Evolutionary conservation across 2,797 vertebrate genomes (phyloP).

Genomic region (Tiaroga cobitis): DNA sequence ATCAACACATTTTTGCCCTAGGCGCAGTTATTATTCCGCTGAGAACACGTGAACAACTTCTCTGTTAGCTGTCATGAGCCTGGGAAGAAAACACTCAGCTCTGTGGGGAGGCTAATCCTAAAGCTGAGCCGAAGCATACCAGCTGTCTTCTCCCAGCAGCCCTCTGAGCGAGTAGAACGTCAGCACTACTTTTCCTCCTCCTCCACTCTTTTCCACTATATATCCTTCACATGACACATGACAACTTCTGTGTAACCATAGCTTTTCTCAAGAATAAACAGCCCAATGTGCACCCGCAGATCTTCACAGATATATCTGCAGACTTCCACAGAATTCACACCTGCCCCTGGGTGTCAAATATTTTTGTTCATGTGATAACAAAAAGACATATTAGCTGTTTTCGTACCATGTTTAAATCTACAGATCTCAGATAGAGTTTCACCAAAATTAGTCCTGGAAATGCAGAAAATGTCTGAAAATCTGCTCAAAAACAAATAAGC

Average conservation of each 20-base stretch:
- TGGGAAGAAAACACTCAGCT: constrained; percentile 31
- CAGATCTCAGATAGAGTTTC: background rate
- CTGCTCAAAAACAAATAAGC: background rate
- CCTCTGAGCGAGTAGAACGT: background rate
- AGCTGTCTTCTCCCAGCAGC: constrained; percentile 40
- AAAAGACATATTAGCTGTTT: too few relatives aligned
- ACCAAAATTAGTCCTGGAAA: background rate
- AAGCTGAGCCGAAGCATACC: constrained; percentile 32
- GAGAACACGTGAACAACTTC: background rate
- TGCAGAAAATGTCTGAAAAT: background rate
- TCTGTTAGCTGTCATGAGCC: constrained; percentile 1
- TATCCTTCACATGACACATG: constrained; percentile 3
- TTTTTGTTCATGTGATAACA: background rate
- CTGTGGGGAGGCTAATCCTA: constrained; percentile 30
- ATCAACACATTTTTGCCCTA: background rate
- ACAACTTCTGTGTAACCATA: background rate
- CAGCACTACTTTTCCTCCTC: background rate
- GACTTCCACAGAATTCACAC: background rate
- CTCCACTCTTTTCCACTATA: background rate
- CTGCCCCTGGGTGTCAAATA: background rate
- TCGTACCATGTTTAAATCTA: background rate
- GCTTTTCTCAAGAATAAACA: background rate
- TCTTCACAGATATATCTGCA: too few relatives aligned
- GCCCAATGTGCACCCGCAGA: background rate
- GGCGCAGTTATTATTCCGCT: background rate